phyloP scores from a whole-genome alignment of 2,888 invertebrate species.

The Thyatira batis region DNA sequence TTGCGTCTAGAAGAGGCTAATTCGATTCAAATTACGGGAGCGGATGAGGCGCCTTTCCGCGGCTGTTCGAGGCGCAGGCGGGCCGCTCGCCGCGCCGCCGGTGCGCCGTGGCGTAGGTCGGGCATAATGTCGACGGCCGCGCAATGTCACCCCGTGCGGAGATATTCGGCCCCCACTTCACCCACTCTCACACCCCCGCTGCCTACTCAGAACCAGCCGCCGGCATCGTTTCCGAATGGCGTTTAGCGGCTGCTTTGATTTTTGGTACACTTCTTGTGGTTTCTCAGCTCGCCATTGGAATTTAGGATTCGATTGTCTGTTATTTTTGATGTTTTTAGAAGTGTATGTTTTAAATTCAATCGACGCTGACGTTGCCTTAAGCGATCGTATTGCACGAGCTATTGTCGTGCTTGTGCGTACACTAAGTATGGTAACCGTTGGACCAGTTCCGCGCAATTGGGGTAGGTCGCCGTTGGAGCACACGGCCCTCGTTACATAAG shows the following conservation, averaged over 20 bases:
- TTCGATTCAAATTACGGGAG: slow-evolving; percentile 28
- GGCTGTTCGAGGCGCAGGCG: slow-evolving; percentile 43
- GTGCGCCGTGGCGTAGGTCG: slow-evolving; percentile 71
- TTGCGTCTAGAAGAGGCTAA: slow-evolving; percentile 4
- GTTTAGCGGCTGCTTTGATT: slow-evolving; percentile 44
- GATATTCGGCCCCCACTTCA: slow-evolving; percentile 56
- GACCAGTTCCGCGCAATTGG: slow-evolving; percentile 37
- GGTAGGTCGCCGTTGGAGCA: slow-evolving; percentile 52
- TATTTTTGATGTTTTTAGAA: not conserved
- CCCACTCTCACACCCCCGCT: slow-evolving; percentile 26
- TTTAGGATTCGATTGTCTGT: not conserved
- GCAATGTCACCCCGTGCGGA: slow-evolving; percentile 76
- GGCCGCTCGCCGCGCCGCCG: slow-evolving; percentile 38
- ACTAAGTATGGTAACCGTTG: slow-evolving; percentile 13
- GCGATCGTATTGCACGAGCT: not conserved
- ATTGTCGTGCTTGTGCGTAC: slow-evolving; percentile 3
- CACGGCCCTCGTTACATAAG: slow-evolving; percentile 50
- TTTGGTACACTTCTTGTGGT: slow-evolving; percentile 22
- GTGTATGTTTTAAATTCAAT: not conserved
- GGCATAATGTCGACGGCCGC: slow-evolving; percentile 73
- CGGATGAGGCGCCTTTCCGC: slow-evolving; percentile 58
- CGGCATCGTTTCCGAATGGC: slow-evolving; percentile 64
- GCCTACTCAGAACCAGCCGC: slow-evolving; percentile 38
- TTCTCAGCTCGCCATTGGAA: not conserved
- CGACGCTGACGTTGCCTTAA: not conserved